Percentiles rank a stretch among this genome's conserved stretches.
Evolutionary conservation across 1,140 invertebrate genomes (phyloP).

Genomic region (Drosophila athabasca): DNA sequence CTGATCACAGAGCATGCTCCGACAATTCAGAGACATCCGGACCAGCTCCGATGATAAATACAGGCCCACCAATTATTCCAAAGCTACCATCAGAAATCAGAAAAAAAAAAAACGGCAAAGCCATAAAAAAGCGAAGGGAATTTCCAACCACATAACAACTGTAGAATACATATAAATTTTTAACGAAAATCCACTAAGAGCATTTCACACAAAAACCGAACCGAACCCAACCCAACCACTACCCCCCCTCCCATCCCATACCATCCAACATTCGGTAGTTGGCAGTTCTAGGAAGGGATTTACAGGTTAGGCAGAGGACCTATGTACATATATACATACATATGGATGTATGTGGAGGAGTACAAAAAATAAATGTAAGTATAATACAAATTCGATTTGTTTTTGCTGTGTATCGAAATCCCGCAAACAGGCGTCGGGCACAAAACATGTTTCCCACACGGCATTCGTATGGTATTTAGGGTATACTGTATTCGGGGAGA

Average conservation of each 20-base stretch:
- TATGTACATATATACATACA: background rate
- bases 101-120: background rate
- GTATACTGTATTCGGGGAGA: background rate
- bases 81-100: background rate
- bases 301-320: slow-evolving; percentile 15
- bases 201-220: slow-evolving; percentile 18
- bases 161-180: slow-evolving; percentile 56
- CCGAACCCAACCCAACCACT: background rate
- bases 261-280: no score
- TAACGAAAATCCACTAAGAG: slow-evolving; percentile 72
- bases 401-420: slow-evolving; percentile 34
- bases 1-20: no score
- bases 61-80: slow-evolving; percentile 28
- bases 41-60: slow-evolving; percentile 4
- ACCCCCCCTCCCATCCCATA: background rate
- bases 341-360: background rate
- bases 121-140: slow-evolving; percentile 8
- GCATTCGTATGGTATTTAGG: background rate
- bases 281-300: slow-evolving; percentile 1
- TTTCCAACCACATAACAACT: slow-evolving; percentile 44
- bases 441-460: slow-evolving; percentile 1
- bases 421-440: slow-evolving; percentile 24
- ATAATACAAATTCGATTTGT: background rate
- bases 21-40: no score
- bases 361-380: background rate